Evolutionary conservation across 2,888 invertebrate species (phyloP), one percentile per base, ranked within the genome.

Genomic region (Luffia ferchaultella): DNA sequence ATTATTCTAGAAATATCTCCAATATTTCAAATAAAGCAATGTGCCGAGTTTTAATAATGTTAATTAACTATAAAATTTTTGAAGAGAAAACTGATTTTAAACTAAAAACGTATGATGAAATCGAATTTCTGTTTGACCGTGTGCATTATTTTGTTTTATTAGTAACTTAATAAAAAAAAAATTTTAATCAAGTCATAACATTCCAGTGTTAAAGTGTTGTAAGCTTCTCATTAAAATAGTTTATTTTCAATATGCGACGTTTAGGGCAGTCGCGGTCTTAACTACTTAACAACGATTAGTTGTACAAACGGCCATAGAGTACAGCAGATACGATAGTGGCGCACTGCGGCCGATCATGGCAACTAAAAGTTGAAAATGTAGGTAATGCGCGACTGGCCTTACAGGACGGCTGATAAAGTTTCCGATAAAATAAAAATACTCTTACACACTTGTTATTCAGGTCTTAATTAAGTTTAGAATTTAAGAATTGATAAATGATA

Each of bases 401-500:
- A 3, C 12, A 12, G 12, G 12, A 30, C 30, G 5, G 30, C 5
- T 12, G 30, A 12, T 7, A 30, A 30, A 30, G 3, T 30, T 30
- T 30, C 30, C 30, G 5, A 3, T 12, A 30, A 2, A 12, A 19
- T n/a, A 46, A n/a, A 46, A 9, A 2, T 19, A 46, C 2, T 46
- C 16, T 64, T 69, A 72, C 63, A 62, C 67, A 75, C 73, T 80
- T 80, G 82, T 83, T 80, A 80, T 74, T 77, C 80, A 42, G 73
- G 73, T 76, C 74, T 69, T 74, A 77, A 49, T 75, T 83, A 83
- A 80, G 80, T 67, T 50, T 80, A 82, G 82, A 62, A 56, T 55
- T 65, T 85, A 85, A 84, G 83, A 73, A 80, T 79, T 78, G 75
- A 80, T 83, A 76, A 78, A 76, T 77, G 78, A 76, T 82, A 82